A percentile compares a stretch with the other conserved stretches of the same genome.
Evolutionary conservation across 1,140 invertebrate genomes (phyloP).

Genomic region (Scaptomyza montana): DNA sequence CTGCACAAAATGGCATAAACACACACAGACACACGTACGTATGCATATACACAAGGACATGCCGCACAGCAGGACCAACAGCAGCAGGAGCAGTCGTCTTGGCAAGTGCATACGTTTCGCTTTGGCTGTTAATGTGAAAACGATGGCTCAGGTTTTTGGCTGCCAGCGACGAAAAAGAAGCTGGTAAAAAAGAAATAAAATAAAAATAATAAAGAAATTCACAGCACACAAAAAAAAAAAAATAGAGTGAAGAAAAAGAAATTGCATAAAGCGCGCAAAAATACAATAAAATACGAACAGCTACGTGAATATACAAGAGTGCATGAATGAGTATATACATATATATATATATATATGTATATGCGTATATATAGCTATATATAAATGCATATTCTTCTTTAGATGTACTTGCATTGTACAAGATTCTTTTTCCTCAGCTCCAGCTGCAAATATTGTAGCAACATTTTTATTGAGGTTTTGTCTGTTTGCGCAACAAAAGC

Average conservation of each 20-base stretch:
- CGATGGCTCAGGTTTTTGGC: conserved; percentile 78
- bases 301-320: conserved; percentile 23
- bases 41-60: conserved; percentile 34
- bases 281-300: conserved; percentile 41
- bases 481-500: conserved; percentile 78
- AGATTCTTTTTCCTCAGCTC: conserved; percentile 64
- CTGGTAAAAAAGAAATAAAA: conserved; percentile 14
- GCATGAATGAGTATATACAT: conserved; percentile 42
- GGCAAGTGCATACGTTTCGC: conserved; percentile 78
- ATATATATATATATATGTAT: conserved; percentile 12
- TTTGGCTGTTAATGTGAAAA: conserved; percentile 81
- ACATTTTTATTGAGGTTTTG: conserved; percentile 82
- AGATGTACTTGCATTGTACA: conserved; percentile 67
- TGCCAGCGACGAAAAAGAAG: conserved; percentile 41
- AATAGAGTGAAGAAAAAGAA: conserved; percentile 27
- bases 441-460: conserved; percentile 79
- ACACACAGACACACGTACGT: neutral
- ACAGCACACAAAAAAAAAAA: conserved; percentile 1
- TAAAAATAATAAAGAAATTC: conserved; percentile 29
- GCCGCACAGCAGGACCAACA: conserved; percentile 35
- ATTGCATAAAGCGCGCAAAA: conserved; percentile 54
- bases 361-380: conserved; percentile 13
- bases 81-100: conserved; percentile 29
- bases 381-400: conserved; percentile 18
- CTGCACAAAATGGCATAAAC: conserved; percentile 26